Evolutionary conservation across 2,888 invertebrate species (phyloP).

Genomic region (Pandemis cinnamomeana): DNA sequence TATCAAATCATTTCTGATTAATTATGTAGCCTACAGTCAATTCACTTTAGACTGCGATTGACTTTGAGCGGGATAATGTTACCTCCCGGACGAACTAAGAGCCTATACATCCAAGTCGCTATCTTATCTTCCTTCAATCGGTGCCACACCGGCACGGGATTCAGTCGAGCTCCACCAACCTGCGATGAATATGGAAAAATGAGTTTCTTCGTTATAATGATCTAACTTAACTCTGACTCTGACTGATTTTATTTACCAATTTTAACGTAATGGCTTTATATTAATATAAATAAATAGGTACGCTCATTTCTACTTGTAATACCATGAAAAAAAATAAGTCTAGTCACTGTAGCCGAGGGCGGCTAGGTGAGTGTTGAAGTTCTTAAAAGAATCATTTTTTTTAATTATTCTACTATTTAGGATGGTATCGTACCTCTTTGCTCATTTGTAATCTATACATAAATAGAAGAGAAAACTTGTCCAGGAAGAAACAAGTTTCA

Average conservation of each 20-base stretch:
- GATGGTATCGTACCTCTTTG: background rate
- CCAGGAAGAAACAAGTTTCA: slow-evolving; percentile 53
- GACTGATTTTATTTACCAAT: background rate
- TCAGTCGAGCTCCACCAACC: too few relatives aligned
- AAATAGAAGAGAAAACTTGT: slow-evolving; percentile 35
- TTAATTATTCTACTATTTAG: background rate
- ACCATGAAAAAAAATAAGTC: too few relatives aligned
- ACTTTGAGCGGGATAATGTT: background rate
- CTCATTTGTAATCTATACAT: slow-evolving; percentile 19
- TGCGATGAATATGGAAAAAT: too few relatives aligned
- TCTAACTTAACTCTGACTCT: too few relatives aligned
- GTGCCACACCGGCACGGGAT: too few relatives aligned
- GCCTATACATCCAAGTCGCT: too few relatives aligned
- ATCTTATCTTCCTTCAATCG: too few relatives aligned
- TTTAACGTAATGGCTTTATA: background rate
- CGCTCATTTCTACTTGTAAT: too few relatives aligned
- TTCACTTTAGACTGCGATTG: background rate
- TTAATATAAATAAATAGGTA: background rate
- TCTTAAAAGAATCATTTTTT: too few relatives aligned
- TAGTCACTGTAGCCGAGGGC: too few relatives aligned
- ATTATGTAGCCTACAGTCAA: background rate
- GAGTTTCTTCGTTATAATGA: too few relatives aligned
- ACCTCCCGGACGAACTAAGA: background rate
- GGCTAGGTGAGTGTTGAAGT: too few relatives aligned
- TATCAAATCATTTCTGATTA: background rate